A percentile compares a stretch with the other conserved stretches of the same genome.
These are phyloP conservation scores for Silurus asotus DNA, from an alignment of 2,113 vertebrate species.

Conservation along the genomic window DNA sequence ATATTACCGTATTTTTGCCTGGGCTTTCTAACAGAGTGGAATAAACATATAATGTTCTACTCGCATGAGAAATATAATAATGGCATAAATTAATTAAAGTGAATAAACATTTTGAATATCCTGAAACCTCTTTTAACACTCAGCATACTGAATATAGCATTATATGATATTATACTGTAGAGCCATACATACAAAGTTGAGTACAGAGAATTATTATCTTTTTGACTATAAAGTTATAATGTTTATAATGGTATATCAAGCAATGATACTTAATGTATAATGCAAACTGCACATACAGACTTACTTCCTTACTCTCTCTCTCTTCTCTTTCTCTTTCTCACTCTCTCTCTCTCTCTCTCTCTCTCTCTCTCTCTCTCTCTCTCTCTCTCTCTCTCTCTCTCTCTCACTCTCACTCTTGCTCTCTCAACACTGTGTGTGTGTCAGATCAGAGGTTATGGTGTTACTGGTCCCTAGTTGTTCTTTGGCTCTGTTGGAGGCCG, in stretches of 20 bases:
- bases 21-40: neutral
- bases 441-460: conserved; percentile 39
- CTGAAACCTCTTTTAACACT: neutral
- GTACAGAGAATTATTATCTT: neutral
- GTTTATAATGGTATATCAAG: too few relatives aligned
- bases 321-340: too few relatives aligned
- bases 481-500: conserved; percentile 25
- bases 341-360: neutral
- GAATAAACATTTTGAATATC: too few relatives aligned
- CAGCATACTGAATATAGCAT: neutral
- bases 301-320: neutral
- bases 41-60: neutral
- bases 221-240: neutral
- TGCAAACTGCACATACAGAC: neutral
- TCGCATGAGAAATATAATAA: neutral
- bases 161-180: neutral
- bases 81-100: neutral
- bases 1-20: neutral
- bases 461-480: conserved; percentile 20
- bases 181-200: neutral
- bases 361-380: neutral
- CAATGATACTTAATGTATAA: too few relatives aligned
- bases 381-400: neutral
- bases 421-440: conserved; percentile 13
- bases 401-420: neutral